Evolutionary conservation across 2,113 vertebrate species (phyloP).

Genomic region (Canis aureus): DNA sequence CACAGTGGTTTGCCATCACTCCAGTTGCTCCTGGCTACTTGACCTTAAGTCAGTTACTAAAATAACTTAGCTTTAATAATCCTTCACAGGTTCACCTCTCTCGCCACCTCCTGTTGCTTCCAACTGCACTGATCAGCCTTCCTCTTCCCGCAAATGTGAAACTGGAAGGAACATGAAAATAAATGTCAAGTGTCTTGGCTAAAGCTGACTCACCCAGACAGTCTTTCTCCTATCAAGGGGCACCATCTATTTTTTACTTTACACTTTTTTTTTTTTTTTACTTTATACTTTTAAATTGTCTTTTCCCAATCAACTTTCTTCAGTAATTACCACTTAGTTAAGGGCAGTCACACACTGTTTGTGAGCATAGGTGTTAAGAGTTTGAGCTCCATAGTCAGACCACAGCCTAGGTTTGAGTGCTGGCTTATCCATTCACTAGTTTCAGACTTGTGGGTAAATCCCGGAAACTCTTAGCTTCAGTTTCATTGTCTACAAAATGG

Average conservation of each 20-base stretch:
- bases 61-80: neutral
- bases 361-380: neutral
- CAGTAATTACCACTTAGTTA: neutral
- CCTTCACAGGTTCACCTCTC: neutral
- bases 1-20: neutral
- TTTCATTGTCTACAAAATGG: neutral
- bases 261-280: neutral
- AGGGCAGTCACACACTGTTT: neutral
- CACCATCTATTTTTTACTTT: neutral
- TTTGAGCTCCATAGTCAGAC: neutral
- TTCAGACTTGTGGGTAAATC: neutral
- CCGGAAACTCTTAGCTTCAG: neutral
- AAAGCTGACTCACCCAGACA: neutral
- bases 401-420: neutral
- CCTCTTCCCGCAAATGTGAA: neutral
- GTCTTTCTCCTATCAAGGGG: neutral
- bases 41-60: neutral
- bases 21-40: neutral
- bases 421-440: neutral
- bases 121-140: neutral
- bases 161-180: conserved; percentile 38
- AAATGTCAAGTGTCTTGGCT: neutral
- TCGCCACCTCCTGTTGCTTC: neutral
- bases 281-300: conserved; percentile 2
- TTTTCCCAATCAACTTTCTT: neutral